Percentiles rank a stretch among this genome's conserved stretches.
Conservation (phyloP, 2,797 vertebrate species). For the Enteromius argenteus region DNA sequence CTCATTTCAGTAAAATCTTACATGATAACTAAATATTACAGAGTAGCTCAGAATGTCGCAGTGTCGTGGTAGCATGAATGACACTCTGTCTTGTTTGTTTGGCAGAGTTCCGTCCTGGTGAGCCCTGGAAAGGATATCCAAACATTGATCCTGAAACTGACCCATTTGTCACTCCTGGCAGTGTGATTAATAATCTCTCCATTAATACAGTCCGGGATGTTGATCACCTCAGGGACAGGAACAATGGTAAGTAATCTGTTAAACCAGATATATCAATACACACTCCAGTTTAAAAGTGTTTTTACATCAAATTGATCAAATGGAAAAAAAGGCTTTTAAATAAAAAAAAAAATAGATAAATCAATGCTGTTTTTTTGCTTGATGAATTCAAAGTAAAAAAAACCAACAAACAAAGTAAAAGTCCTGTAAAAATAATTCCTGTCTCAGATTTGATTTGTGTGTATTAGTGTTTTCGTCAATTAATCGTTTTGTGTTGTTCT, state of each 20-base stretch:
- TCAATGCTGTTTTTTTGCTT: too few relatives aligned
- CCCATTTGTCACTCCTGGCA: constrained; percentile 99
- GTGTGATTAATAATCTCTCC: constrained; percentile 99
- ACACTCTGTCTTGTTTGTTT: neutral
- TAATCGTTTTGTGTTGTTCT: neutral
- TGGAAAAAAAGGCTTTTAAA: neutral
- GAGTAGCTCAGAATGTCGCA: neutral
- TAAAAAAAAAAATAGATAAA: too few relatives aligned
- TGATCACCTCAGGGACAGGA: constrained; percentile 99
- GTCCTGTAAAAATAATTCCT: neutral
- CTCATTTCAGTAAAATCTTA: neutral
- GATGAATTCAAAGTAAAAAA: too few relatives aligned
- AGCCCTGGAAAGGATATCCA: constrained; percentile 99
- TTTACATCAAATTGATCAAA: neutral
- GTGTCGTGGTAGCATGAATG: neutral
- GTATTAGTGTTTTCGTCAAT: neutral
- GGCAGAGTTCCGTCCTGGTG: constrained; percentile 96
- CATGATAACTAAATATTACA: neutral
- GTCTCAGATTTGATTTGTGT: neutral
- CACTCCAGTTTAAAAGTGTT: too few relatives aligned
- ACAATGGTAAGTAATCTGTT: constrained; percentile 84
- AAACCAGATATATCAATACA: neutral
- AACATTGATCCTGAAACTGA: constrained; percentile 99
- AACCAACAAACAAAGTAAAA: too few relatives aligned
- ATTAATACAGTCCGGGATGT: constrained; percentile 99